Percentiles rank a stretch among this genome's conserved stretches.
Conservation (phyloP, 1,140 invertebrate genomes). For the Coelopa frigida region DNA sequence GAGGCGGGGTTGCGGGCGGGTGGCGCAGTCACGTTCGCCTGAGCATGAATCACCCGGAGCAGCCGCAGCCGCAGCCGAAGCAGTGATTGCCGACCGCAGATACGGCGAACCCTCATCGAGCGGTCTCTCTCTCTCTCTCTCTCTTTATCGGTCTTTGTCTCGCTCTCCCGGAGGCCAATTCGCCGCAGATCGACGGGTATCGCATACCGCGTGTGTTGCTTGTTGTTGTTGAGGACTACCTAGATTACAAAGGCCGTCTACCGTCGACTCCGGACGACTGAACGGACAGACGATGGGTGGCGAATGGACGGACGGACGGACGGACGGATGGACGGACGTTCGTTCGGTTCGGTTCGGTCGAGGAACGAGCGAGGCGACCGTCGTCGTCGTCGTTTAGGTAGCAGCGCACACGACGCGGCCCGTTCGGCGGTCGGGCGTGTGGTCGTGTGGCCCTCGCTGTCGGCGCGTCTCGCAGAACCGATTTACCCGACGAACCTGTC, state of each 20-base stretch:
- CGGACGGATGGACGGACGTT: too few relatives aligned
- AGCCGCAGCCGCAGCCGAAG: slow-evolving; percentile 10
- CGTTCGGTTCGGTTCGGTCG: too few relatives aligned
- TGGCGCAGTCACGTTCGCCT: slow-evolving; percentile 36
- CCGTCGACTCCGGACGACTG: too few relatives aligned
- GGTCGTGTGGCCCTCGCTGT: slow-evolving; percentile 35
- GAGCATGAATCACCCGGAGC: slow-evolving; percentile 28
- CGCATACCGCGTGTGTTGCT: too few relatives aligned
- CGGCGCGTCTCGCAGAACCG: neutral
- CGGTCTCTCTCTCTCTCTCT: slow-evolving; percentile 9
- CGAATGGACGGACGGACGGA: too few relatives aligned
- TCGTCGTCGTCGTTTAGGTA: slow-evolving; percentile 17
- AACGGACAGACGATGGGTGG: too few relatives aligned
- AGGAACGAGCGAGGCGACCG: too few relatives aligned
- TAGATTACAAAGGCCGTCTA: too few relatives aligned
- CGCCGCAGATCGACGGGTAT: neutral
- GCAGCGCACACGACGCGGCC: slow-evolving; percentile 12
- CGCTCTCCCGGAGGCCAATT: neutral
- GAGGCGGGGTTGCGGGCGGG: too few relatives aligned
- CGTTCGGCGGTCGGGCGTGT: slow-evolving; percentile 14
- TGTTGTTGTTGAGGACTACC: too few relatives aligned
- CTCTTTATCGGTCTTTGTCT: too few relatives aligned
- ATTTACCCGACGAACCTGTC: slow-evolving; percentile 42
- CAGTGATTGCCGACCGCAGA: slow-evolving; percentile 9
- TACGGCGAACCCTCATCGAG: slow-evolving; percentile 24